Evolutionary conservation across 1,140 invertebrate genomes (phyloP).

Genomic region (Drosophila malerkotliana): DNA sequence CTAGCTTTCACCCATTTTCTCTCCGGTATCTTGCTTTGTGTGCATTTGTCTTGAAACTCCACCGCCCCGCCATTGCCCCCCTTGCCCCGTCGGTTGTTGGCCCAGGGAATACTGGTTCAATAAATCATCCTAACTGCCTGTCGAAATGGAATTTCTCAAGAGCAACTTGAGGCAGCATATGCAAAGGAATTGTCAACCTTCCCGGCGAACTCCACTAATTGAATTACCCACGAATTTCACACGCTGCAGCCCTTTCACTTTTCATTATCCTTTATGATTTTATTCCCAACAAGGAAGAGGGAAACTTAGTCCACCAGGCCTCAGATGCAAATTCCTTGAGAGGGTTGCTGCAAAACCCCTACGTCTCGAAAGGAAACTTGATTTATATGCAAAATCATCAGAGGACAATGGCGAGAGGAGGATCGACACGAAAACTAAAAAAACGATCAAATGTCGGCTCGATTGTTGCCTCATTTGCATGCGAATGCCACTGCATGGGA

Average conservation of each 20-base stretch:
- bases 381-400: slow-evolving; percentile 74
- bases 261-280: slow-evolving; percentile 25
- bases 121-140: slow-evolving; percentile 80
- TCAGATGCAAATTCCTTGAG: slow-evolving; percentile 73
- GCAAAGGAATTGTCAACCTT: slow-evolving; percentile 7
- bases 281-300: background rate
- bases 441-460: slow-evolving; percentile 77
- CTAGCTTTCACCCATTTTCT: slow-evolving; percentile 27
- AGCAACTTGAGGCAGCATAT: slow-evolving; percentile 38
- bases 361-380: slow-evolving; percentile 43
- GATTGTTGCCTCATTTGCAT: slow-evolving; percentile 78
- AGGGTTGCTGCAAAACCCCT: slow-evolving; percentile 57
- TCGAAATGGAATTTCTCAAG: slow-evolving; percentile 70
- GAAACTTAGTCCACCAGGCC: background rate
- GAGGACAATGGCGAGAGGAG: slow-evolving; percentile 43
- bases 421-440: slow-evolving; percentile 52
- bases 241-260: slow-evolving; percentile 61
- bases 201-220: slow-evolving; percentile 45
- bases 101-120: slow-evolving; percentile 53
- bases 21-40: slow-evolving; percentile 7
- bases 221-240: slow-evolving; percentile 63
- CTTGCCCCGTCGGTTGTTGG: no score
- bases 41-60: slow-evolving; percentile 34
- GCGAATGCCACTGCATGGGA: slow-evolving; percentile 51
- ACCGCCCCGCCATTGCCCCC: background rate